Percentiles rank a stretch among this genome's conserved stretches.
Conservation (phyloP, 2,888 invertebrate species). For the Lithophane semibrunnea region DNA sequence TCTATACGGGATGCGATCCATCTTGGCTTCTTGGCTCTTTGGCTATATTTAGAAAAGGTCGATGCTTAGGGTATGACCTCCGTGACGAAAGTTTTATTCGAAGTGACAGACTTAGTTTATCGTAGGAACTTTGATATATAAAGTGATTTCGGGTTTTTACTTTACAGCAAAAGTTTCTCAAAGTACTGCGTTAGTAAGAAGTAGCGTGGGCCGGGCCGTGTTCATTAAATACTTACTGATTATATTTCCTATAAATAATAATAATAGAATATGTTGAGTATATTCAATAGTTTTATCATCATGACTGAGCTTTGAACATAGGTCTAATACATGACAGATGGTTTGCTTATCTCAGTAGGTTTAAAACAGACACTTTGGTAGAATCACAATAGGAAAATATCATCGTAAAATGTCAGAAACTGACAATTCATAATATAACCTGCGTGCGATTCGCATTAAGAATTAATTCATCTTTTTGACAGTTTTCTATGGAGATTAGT, state of each 20-base stretch:
- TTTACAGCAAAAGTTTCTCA: constrained; percentile 8
- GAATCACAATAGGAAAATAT: too few relatives aligned
- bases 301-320: neutral
- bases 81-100: constrained; percentile 31
- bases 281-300: neutral
- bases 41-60: constrained; percentile 59
- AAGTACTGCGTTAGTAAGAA: neutral
- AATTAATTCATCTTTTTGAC: too few relatives aligned
- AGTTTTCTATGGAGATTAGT: too few relatives aligned
- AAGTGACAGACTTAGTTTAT: constrained; percentile 33
- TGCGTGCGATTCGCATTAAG: too few relatives aligned
- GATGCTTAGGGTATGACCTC: constrained; percentile 20
- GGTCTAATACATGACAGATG: neutral
- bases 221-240: neutral
- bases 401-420: too few relatives aligned
- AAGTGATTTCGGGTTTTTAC: constrained; percentile 29
- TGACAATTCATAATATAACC: too few relatives aligned
- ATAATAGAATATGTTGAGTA: too few relatives aligned
- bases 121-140: constrained; percentile 27
- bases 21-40: constrained; percentile 38
- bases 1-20: constrained; percentile 37
- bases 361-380: too few relatives aligned
- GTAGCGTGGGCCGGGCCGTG: neutral
- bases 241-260: too few relatives aligned
- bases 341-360: too few relatives aligned